Evolutionary conservation across 2,797 vertebrate species (phyloP).

Genomic region (Aphelocoma californica): DNA sequence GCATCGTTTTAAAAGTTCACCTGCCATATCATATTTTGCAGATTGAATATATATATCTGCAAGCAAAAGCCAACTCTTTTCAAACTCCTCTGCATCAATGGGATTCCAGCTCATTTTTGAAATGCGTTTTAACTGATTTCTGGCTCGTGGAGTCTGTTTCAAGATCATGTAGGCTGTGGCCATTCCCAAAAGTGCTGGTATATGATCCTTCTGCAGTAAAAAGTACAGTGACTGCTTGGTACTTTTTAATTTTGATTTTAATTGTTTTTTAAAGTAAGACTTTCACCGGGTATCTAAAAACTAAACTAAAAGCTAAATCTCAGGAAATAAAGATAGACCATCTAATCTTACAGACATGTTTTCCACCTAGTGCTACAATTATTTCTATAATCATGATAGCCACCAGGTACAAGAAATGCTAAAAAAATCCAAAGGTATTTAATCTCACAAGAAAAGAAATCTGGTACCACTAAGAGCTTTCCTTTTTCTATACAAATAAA

Average conservation of each 20-base stretch:
- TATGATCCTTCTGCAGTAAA: constrained; percentile 88
- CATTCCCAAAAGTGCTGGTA: constrained; percentile 93
- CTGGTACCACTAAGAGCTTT: neutral
- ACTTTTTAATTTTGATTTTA: neutral
- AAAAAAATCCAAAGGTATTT: neutral
- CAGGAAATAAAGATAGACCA: neutral
- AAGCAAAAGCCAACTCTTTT: constrained; percentile 97
- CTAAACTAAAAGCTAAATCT: neutral
- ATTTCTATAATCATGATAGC: neutral
- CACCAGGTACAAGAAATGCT: neutral
- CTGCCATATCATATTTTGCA: constrained; percentile 94
- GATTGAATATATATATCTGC: constrained; percentile 98
- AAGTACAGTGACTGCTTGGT: neutral
- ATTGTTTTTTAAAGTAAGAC: neutral
- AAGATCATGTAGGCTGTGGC: constrained; percentile 97
- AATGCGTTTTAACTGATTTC: constrained; percentile 94
- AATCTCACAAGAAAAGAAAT: neutral
- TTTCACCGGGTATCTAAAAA: neutral
- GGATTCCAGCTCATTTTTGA: constrained; percentile 97
- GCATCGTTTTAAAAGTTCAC: constrained; percentile 90
- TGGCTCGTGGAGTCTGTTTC: constrained; percentile 92
- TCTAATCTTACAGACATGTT: neutral
- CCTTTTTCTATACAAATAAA: neutral
- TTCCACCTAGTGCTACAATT: neutral
- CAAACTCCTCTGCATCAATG: constrained; percentile 94